These are phyloP conservation scores for Dendrolimus houi DNA, from an alignment of 2,888 invertebrate species.

Conservation along the genomic window DNA sequence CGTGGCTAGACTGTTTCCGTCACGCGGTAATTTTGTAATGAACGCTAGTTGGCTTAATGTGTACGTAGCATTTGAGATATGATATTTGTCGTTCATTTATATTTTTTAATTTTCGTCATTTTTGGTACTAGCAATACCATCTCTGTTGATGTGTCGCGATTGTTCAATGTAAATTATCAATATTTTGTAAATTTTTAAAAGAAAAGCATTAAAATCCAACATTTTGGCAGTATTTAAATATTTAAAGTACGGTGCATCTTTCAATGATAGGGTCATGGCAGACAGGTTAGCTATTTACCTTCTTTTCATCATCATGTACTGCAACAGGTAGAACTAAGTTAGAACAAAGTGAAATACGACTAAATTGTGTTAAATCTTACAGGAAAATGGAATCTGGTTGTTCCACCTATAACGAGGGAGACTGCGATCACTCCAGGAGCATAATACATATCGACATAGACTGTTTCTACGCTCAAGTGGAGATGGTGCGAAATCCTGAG, in stretches of 20 bases:
- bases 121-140: constrained; percentile 43
- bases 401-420: constrained; percentile 50
- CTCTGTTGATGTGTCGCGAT: constrained; percentile 75
- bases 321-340: constrained; percentile 63
- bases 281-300: constrained; percentile 51
- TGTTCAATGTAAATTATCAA: constrained; percentile 66
- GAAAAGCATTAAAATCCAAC: constrained; percentile 50
- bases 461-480: constrained; percentile 92
- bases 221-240: constrained; percentile 44
- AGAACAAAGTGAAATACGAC: constrained; percentile 55
- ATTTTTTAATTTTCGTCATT: constrained; percentile 6
- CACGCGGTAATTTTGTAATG: no score
- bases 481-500: constrained; percentile 84
- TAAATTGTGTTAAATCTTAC: constrained; percentile 48
- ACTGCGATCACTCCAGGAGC: constrained; percentile 77
- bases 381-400: constrained; percentile 69
- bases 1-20: no score
- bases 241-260: constrained; percentile 42
- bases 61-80: no score
- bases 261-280: constrained; percentile 56
- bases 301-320: constrained; percentile 34
- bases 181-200: constrained; percentile 68
- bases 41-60: no score
- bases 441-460: constrained; percentile 90
- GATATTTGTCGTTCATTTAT: no score